phyloP scores from a whole-genome alignment of 2,797 vertebrate genomes.

The Phataginus tricuspis region DNA sequence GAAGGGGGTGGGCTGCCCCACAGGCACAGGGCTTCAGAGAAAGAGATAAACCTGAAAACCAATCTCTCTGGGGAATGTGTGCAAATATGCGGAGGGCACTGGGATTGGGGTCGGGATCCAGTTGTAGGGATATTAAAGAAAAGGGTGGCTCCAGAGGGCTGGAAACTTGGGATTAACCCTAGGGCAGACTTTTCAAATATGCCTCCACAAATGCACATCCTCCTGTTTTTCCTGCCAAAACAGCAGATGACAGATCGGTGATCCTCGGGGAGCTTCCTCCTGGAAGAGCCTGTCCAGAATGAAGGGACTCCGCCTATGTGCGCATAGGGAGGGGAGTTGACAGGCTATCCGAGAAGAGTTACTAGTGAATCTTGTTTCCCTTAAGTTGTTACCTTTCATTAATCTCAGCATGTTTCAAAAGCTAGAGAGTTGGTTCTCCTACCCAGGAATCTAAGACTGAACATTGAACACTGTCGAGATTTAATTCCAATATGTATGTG shows the following conservation, averaged over 20 bases:
- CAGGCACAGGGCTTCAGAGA: background rate
- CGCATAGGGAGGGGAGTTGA: background rate
- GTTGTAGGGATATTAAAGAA: background rate
- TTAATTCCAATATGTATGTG: background rate
- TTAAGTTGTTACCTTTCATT: background rate
- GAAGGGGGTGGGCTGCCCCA: background rate
- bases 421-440: background rate
- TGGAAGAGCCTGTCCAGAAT: background rate
- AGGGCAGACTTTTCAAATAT: background rate
- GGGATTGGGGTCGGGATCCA: background rate
- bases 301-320: background rate
- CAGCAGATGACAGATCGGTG: too few species aligned
- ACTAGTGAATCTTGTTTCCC: background rate
- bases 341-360: too few species aligned
- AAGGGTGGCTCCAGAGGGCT: background rate
- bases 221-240: background rate
- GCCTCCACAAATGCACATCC: background rate
- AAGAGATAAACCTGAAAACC: background rate
- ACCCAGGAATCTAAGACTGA: background rate
- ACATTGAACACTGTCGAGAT: background rate
- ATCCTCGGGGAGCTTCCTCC: background rate
- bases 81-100: background rate
- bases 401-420: background rate
- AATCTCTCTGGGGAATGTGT: background rate
- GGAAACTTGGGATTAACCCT: background rate